Evolutionary conservation across 2,113 vertebrate species (phyloP).

Genomic region (Ophiodon elongatus): DNA sequence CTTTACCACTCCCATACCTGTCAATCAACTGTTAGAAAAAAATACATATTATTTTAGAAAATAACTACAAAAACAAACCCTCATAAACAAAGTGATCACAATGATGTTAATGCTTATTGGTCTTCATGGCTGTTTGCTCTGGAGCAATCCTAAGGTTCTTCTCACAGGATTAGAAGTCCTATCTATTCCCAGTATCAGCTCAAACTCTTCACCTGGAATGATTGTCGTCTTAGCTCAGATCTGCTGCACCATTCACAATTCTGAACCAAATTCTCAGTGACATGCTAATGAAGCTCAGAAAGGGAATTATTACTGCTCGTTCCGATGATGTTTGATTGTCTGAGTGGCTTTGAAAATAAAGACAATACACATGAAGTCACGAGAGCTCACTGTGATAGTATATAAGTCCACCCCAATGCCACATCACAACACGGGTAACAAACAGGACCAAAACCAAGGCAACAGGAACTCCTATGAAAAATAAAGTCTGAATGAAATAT

Average conservation of each 20-base stretch:
- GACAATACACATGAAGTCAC: neutral
- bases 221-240: too few species aligned
- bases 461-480: neutral
- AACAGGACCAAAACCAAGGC: neutral
- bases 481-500: neutral
- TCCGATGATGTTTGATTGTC: neutral
- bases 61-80: slow-evolving; percentile 39
- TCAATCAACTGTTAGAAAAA: slow-evolving; percentile 46
- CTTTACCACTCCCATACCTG: neutral
- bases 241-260: neutral
- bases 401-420: neutral
- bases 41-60: slow-evolving; percentile 48
- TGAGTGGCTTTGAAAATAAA: neutral
- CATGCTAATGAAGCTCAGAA: neutral
- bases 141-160: slow-evolving; percentile 17
- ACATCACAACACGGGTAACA: neutral
- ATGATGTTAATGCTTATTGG: slow-evolving; percentile 39
- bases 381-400: neutral
- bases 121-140: slow-evolving; percentile 39
- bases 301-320: neutral
- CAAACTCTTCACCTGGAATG: neutral
- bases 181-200: slow-evolving; percentile 3
- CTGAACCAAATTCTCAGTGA: neutral
- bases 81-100: slow-evolving; percentile 29
- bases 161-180: neutral